phyloP scores from a whole-genome alignment of 2,888 invertebrate genomes.

The Eulithis testata region DNA sequence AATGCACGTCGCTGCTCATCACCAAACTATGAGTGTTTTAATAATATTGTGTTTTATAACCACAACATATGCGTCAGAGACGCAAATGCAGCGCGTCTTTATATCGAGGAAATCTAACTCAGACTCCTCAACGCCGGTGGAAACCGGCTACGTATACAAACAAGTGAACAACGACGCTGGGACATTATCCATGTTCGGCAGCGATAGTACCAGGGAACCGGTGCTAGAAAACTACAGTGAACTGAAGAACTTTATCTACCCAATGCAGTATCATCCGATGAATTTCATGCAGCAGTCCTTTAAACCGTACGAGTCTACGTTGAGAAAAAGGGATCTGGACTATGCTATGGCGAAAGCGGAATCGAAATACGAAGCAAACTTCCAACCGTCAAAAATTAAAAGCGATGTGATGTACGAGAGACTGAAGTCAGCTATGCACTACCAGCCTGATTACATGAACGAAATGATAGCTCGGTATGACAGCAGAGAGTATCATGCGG shows the following conservation, averaged over 20 bases:
- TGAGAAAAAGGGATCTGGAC: constrained; percentile 41
- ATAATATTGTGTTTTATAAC: constrained; percentile 57
- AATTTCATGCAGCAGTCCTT: constrained; percentile 17
- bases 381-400: constrained; percentile 47
- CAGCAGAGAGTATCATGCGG: constrained; percentile 52
- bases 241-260: constrained; percentile 7
- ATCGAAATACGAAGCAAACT: constrained; percentile 47
- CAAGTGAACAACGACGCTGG: constrained; percentile 50
- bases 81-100: constrained; percentile 52
- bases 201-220: constrained; percentile 25
- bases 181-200: constrained; percentile 40
- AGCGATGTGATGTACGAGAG: constrained; percentile 54
- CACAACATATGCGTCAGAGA: constrained; percentile 44
- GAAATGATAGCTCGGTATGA: constrained; percentile 45
- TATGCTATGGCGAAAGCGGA: constrained; percentile 51
- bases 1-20: constrained; percentile 53
- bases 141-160: constrained; percentile 54
- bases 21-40: constrained; percentile 33
- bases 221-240: constrained; percentile 34
- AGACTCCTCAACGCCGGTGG: constrained; percentile 48
- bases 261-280: constrained; percentile 22
- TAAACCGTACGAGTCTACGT: constrained; percentile 28
- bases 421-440: constrained; percentile 56
- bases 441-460: constrained; percentile 46
- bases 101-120: constrained; percentile 55